These are phyloP conservation scores for Theropithecus gelada DNA, from an alignment of 2,113 vertebrate genomes.

Conservation along the genomic window DNA sequence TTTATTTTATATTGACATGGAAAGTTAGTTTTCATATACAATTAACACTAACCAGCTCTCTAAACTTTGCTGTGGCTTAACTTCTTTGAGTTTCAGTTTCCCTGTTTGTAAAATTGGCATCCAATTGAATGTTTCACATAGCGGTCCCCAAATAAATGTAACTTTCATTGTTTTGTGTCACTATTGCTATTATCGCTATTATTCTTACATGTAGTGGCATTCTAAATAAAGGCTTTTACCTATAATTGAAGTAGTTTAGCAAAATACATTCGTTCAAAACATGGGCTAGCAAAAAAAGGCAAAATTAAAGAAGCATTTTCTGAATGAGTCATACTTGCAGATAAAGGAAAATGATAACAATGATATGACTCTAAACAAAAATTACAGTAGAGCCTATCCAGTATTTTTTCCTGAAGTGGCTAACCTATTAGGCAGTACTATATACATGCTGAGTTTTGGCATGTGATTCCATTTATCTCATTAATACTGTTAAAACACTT, in stretches of 20 bases:
- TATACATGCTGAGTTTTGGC: background rate
- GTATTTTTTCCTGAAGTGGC: background rate
- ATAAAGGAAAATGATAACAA: background rate
- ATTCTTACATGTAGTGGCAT: background rate
- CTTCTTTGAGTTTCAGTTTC: background rate
- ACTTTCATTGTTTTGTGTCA: background rate
- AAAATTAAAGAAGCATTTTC: background rate
- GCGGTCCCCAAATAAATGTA: background rate
- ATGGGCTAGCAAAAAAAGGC: background rate
- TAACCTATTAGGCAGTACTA: background rate
- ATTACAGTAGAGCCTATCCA: background rate
- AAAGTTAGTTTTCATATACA: background rate
- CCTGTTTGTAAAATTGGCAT: background rate
- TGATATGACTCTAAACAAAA: background rate
- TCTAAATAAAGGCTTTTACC: background rate
- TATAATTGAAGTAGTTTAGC: background rate
- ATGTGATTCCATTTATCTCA: background rate
- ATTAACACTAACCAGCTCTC: background rate
- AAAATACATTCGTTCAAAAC: background rate
- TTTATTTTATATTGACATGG: background rate
- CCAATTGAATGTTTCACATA: background rate
- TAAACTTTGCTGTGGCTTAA: background rate
- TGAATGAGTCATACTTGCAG: background rate
- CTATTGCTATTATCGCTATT: background rate
- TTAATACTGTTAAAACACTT: background rate